Conservation (phyloP, 2,113 vertebrate species). For the Pseudois nayaur region DNA sequence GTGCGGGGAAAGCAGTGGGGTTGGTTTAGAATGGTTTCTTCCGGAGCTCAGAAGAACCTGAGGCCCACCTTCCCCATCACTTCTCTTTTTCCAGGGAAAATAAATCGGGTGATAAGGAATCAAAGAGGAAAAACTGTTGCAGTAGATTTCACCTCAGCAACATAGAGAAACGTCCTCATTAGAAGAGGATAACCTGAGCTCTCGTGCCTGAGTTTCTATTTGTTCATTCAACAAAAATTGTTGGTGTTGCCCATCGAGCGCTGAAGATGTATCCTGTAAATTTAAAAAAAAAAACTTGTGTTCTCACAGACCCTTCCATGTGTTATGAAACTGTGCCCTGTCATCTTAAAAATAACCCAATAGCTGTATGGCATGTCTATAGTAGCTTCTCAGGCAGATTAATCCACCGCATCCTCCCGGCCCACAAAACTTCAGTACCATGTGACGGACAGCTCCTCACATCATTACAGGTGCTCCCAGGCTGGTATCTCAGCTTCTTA, state of each 20-base stretch:
- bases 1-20: rapidly evolving
- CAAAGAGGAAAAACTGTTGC: not conserved
- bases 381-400: not conserved
- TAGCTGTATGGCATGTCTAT: not conserved
- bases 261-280: not conserved
- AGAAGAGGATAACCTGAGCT: not conserved
- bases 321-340: not conserved
- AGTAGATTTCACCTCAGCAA: not conserved
- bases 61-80: not conserved
- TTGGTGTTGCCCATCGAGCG: not conserved
- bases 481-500: not conserved
- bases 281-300: not conserved
- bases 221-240: not conserved
- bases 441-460: not conserved
- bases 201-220: not conserved
- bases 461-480: rapidly evolving
- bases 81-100: not conserved
- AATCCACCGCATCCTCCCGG: rapidly evolving
- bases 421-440: not conserved
- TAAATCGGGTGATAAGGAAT: not conserved
- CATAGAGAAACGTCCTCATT: not conserved
- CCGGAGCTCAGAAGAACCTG: not conserved
- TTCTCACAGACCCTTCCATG: not conserved
- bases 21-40: too few species aligned
- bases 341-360: not conserved